These are phyloP conservation scores for Heliocidaris tuberculata DNA, from an alignment of 35 echinoderm and acorn worm genomes.

Conservation along the genomic window DNA sequence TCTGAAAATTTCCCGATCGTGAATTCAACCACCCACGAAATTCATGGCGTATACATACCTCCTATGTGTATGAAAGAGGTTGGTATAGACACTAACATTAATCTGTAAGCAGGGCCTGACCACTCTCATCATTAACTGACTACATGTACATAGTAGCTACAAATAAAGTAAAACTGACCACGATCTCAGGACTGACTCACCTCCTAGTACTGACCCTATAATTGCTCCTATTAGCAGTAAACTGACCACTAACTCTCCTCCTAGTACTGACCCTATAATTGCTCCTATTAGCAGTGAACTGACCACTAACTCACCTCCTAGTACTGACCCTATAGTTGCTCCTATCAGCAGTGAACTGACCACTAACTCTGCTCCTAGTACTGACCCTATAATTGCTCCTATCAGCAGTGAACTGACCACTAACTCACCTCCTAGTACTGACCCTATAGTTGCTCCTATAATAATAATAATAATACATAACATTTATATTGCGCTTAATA, in stretches of 20 bases:
- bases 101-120: no score
- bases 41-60: no score
- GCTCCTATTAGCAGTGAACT: background rate
- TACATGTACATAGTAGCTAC: no score
- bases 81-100: no score
- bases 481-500: no score
- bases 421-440: conserved; percentile 63
- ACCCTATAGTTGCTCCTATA: conserved; percentile 63
- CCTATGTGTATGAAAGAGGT: no score
- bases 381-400: conserved; percentile 67
- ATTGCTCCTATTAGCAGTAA: conserved; percentile 61
- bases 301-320: conserved; percentile 70
- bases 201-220: conserved; percentile 60
- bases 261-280: conserved; percentile 36
- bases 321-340: conserved; percentile 62
- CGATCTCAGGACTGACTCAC: no score
- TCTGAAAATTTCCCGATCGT: no score
- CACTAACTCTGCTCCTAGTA: conserved; percentile 66
- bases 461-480: no score
- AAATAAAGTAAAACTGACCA: no score
- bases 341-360: conserved; percentile 63
- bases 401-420: conserved; percentile 59
- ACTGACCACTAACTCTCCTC: conserved; percentile 58
- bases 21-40: no score
- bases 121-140: no score